These are phyloP conservation scores for Mirounga angustirostris DNA, from an alignment of 2,113 vertebrate species.

Conservation along the genomic window DNA sequence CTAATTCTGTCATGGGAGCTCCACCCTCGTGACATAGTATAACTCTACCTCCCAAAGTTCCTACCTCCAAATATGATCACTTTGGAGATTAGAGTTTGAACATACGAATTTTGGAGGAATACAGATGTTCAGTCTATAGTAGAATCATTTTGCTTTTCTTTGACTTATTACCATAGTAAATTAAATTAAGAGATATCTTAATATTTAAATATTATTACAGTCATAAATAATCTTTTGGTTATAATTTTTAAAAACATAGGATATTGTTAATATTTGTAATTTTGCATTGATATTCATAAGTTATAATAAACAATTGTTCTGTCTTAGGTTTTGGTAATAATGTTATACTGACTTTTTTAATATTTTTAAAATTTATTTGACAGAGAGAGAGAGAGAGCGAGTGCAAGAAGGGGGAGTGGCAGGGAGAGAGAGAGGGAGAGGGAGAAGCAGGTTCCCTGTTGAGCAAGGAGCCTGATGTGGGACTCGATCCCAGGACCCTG, in stretches of 20 bases:
- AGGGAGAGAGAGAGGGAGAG: neutral
- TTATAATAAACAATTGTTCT: neutral
- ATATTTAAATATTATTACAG: constrained; percentile 7
- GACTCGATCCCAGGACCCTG: neutral
- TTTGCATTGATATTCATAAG: neutral
- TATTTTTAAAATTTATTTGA: neutral
- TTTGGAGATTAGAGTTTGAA: constrained; percentile 2
- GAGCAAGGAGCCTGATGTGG: neutral
- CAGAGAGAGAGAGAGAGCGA: neutral
- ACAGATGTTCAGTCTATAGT: neutral
- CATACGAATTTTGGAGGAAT: neutral
- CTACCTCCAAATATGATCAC: neutral
- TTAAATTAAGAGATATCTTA: constrained; percentile 31
- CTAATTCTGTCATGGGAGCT: neutral
- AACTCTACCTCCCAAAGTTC: neutral
- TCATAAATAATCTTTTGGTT: neutral
- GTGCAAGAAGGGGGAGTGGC: neutral
- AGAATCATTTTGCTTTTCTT: constrained; percentile 15
- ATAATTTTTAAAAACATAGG: neutral
- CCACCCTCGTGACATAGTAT: neutral
- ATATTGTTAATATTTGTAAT: neutral
- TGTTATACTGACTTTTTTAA: neutral
- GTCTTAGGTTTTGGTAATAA: constrained; percentile 2
- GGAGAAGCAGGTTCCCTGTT: neutral
- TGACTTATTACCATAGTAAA: neutral